Base-by-base conservation (phyloP, 2,888 invertebrate species). In the Pasiphila rectangulata region DNA sequence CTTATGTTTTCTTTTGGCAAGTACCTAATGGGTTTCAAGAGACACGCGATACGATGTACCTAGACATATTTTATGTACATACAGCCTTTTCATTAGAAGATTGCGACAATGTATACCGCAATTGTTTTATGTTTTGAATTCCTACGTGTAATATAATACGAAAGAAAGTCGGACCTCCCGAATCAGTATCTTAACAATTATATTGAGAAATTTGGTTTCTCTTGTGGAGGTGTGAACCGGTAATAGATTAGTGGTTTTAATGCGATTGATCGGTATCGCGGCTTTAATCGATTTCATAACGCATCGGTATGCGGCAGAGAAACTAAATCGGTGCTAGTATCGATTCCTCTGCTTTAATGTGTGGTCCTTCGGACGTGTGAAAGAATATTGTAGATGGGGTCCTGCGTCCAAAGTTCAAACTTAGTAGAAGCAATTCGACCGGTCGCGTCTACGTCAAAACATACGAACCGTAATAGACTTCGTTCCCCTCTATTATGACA, bases 361-460 rank as follows among this genome's bases (percentile, higher is more conserved):
- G 81, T 79, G 82, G 81, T 81, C 82, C 74, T 70, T 64, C 59
- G 60, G 67, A 71, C 64, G 61, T 69, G 66, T 69, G 61, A 66
- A 67, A 66, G 64, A 64, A 67, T 71, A 64, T 64, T 64, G 56
- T 67, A 60, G 59, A 58, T 63, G 51, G 61, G 60, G 48, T 54
- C 51, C 54, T 58, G 62, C 47, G 62, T 63, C 54, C 56, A 47
- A 51, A 46, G 45, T 36, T 35, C 20, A 39, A 47, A 30, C 29
- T 29, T 25, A 5, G 9, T 24, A 10, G 5, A 43, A 24, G 4
- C 21, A 23, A 20, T 19, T 37, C 34, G 17, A 10, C 10, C 29
- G 21, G 44, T 25, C 19, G 45, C 37, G 12, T 45, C 23, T 15
- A 38, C 21, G 45, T 50, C 37, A 41, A 38, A 45, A 38, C 37